These are phyloP conservation scores for Eudemis profundana DNA, from an alignment of 2,888 invertebrate genomes.

Conservation along the genomic window DNA sequence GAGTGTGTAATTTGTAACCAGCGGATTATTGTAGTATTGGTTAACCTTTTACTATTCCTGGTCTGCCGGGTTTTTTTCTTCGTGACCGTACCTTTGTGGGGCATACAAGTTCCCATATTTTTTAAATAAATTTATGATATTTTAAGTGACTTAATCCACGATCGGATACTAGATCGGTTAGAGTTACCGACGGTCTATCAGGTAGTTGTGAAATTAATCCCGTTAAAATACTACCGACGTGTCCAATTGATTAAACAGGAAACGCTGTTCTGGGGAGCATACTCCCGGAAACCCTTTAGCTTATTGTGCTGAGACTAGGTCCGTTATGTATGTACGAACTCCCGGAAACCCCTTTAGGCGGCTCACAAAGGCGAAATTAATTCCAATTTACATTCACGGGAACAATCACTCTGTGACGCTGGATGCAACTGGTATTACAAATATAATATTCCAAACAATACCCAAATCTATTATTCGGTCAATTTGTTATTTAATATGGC, in stretches of 20 bases:
- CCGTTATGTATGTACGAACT: constrained; percentile 11
- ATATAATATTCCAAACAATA: neutral
- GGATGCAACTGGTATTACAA: neutral
- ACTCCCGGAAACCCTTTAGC: constrained; percentile 12
- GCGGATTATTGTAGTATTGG: too few relatives aligned
- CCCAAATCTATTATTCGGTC: neutral
- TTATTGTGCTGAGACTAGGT: constrained; percentile 19
- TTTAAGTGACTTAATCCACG: too few relatives aligned
- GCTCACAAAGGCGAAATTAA: constrained; percentile 21
- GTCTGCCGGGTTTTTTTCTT: too few relatives aligned
- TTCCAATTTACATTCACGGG: constrained; percentile 17
- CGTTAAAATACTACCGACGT: neutral
- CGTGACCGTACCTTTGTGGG: too few relatives aligned
- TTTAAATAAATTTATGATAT: too few relatives aligned
- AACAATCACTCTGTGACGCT: neutral
- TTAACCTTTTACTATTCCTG: too few relatives aligned
- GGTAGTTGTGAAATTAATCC: too few relatives aligned
- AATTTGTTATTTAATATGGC: too few relatives aligned
- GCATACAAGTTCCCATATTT: too few relatives aligned
- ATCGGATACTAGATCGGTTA: too few relatives aligned
- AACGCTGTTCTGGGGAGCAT: neutral
- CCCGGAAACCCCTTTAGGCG: constrained; percentile 4
- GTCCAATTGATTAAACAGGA: neutral
- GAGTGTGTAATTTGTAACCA: too few relatives aligned
- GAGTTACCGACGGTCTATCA: too few relatives aligned